These are phyloP conservation scores for Spermophilus dauricus DNA, from an alignment of 2,113 vertebrate genomes.

Conservation along the genomic window DNA sequence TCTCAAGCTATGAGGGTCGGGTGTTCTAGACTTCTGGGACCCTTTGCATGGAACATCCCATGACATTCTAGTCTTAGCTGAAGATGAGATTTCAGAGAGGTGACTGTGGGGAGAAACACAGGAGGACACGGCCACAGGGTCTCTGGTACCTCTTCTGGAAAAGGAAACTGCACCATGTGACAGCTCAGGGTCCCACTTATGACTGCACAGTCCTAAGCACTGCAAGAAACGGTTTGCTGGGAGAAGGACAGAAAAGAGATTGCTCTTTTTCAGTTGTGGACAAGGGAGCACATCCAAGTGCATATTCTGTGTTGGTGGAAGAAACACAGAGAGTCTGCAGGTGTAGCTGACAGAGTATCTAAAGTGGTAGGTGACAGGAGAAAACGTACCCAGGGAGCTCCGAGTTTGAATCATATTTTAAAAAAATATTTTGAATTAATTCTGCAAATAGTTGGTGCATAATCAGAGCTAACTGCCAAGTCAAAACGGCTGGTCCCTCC, in stretches of 20 bases:
- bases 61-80: accelerated
- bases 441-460: slow-evolving; percentile 35
- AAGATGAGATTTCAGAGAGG: background rate
- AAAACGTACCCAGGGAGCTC: background rate
- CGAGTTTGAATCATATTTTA: background rate
- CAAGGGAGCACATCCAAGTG: accelerated
- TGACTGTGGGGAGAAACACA: background rate
- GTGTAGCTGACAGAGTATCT: background rate
- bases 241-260: background rate
- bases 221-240: background rate
- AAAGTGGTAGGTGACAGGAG: background rate
- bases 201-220: accelerated
- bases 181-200: background rate
- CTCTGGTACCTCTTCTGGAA: background rate
- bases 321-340: background rate
- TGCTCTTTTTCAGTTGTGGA: background rate
- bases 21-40: background rate
- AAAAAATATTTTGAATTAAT: background rate
- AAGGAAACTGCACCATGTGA: accelerated
- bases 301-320: background rate
- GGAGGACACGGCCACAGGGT: background rate
- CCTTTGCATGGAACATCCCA: background rate
- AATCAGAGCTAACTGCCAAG: slow-evolving; percentile 52
- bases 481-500: background rate
- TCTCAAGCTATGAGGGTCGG: background rate